phyloP scores from a whole-genome alignment of 2,888 invertebrate genomes.

The Elgonia sp. region DNA sequence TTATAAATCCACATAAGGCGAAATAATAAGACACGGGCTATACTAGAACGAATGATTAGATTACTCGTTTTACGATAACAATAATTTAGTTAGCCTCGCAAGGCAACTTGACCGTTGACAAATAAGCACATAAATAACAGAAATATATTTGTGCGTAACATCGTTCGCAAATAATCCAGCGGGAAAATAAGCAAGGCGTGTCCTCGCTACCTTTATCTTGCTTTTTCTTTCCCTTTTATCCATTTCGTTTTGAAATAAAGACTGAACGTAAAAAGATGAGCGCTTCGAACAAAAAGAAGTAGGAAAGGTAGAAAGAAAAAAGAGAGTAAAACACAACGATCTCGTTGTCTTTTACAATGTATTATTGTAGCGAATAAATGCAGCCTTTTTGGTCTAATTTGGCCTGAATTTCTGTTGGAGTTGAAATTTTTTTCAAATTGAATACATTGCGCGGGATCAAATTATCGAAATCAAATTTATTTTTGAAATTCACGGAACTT shows the following conservation, averaged over 20 bases:
- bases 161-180: slow-evolving; percentile 57
- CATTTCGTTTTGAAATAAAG: slow-evolving; percentile 42
- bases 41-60: slow-evolving; percentile 56
- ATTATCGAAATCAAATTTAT: no score
- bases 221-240: neutral
- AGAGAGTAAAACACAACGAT: neutral
- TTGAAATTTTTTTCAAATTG: no score
- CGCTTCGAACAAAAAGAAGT: neutral
- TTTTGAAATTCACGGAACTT: no score
- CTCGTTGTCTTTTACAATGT: slow-evolving; percentile 36
- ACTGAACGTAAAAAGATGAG: slow-evolving; percentile 21
- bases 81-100: slow-evolving; percentile 57
- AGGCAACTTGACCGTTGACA: slow-evolving; percentile 45
- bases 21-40: slow-evolving; percentile 21
- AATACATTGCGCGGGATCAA: no score
- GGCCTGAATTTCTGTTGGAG: no score
- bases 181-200: slow-evolving; percentile 61
- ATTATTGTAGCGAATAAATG: slow-evolving; percentile 43
- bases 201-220: slow-evolving; percentile 8
- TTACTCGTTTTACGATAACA: slow-evolving; percentile 62
- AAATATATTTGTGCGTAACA: slow-evolving; percentile 63
- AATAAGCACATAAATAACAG: slow-evolving; percentile 68
- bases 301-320: neutral
- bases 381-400: neutral
- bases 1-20: slow-evolving; percentile 48